phyloP scores from a whole-genome alignment of 1,140 invertebrate species.

The Apolygus lucorum region DNA sequence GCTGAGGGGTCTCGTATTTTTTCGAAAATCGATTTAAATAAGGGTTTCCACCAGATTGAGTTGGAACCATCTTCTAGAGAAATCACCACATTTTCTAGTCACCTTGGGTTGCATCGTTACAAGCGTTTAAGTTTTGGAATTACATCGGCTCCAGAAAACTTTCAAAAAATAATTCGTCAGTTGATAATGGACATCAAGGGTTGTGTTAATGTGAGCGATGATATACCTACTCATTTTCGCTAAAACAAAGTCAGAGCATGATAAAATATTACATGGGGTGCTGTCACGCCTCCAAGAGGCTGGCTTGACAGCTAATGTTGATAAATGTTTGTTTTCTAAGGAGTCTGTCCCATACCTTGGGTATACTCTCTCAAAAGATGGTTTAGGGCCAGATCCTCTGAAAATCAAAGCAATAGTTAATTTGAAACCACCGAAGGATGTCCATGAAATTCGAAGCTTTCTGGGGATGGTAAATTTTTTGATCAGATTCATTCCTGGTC shows the following conservation, averaged over 20 bases:
- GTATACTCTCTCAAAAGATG: too few species aligned
- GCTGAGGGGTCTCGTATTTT: neutral
- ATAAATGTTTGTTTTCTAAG: too few species aligned
- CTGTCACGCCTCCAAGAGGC: neutral
- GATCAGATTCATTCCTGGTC: neutral
- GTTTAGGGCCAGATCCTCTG: neutral
- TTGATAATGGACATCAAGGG: neutral
- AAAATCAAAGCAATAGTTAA: neutral
- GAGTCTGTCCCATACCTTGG: too few species aligned
- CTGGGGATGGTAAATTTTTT: neutral
- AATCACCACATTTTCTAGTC: neutral
- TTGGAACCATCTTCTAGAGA: too few species aligned
- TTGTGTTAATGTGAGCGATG: neutral
- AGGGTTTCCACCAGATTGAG: neutral
- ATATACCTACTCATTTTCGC: neutral
- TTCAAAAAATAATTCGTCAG: neutral
- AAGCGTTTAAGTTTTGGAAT: neutral
- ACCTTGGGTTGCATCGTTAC: neutral
- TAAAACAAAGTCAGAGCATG: neutral
- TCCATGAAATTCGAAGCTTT: neutral
- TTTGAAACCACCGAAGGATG: neutral
- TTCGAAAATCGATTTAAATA: neutral
- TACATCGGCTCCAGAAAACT: neutral
- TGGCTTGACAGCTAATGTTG: neutral
- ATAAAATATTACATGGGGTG: neutral